Percentiles rank a stretch among this genome's conserved stretches.
Evolutionary conservation across 2,888 invertebrate species (phyloP).

Genomic region (Mellilla xanthometata): DNA sequence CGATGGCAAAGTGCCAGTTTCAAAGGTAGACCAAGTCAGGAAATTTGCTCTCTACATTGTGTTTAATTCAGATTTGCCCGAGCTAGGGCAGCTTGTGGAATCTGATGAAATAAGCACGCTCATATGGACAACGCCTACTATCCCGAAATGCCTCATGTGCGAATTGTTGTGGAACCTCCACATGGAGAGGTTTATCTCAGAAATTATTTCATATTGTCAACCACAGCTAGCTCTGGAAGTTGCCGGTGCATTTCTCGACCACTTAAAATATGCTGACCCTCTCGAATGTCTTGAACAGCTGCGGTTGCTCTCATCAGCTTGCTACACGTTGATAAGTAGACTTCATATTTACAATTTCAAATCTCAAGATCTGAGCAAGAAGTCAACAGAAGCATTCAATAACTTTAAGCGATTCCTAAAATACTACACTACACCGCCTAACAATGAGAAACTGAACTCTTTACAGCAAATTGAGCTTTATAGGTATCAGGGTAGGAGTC

Average conservation of each 20-base stretch:
- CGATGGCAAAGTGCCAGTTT: slow-evolving; percentile 35
- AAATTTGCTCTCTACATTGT: slow-evolving; percentile 63
- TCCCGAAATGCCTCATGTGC: slow-evolving; percentile 64
- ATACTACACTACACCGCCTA: slow-evolving; percentile 60
- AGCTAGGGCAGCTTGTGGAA: slow-evolving; percentile 54
- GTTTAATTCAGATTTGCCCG: slow-evolving; percentile 59
- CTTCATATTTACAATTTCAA: slow-evolving; percentile 53
- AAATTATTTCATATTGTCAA: slow-evolving; percentile 55
- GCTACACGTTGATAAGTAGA: slow-evolving; percentile 56
- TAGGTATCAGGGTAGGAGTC: slow-evolving; percentile 54
- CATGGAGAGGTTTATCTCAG: slow-evolving; percentile 58
- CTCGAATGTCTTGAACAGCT: slow-evolving; percentile 51
- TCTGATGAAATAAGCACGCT: slow-evolving; percentile 56
- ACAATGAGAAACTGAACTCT: slow-evolving; percentile 46
- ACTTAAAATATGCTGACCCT: slow-evolving; percentile 62
- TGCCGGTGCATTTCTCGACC: slow-evolving; percentile 51
- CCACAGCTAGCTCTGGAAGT: slow-evolving; percentile 62
- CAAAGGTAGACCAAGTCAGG: slow-evolving; percentile 38
- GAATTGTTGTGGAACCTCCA: slow-evolving; percentile 64
- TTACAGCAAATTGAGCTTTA: slow-evolving; percentile 54
- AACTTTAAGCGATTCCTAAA: slow-evolving; percentile 56
- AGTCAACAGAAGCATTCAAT: slow-evolving; percentile 40
- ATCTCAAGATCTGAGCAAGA: slow-evolving; percentile 28
- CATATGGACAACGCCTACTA: slow-evolving; percentile 62
- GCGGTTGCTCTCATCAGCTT: slow-evolving; percentile 46